Conservation (phyloP, 2,888 invertebrate genomes). For the Sturmia bella region DNA sequence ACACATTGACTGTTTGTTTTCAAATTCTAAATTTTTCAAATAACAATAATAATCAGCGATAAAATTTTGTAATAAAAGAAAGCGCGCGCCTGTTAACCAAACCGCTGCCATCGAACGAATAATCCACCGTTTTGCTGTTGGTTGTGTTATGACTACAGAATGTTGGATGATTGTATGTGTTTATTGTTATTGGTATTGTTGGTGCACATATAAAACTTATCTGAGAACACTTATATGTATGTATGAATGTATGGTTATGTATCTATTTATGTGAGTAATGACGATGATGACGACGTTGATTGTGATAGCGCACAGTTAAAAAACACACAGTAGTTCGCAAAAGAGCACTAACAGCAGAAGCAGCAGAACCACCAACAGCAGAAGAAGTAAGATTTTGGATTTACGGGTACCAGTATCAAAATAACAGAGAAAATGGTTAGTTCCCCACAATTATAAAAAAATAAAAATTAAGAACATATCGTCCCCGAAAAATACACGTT, state of each 20-base stretch:
- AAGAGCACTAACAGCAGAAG: conserved; percentile 70
- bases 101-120: conserved; percentile 83
- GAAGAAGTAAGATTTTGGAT: conserved; percentile 67
- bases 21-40: conserved; percentile 72
- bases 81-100: conserved; percentile 82
- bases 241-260: conserved; percentile 7
- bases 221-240: conserved; percentile 28
- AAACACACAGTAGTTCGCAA: conserved; percentile 60
- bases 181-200: conserved; percentile 56
- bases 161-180: conserved; percentile 69
- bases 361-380: conserved; percentile 65
- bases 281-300: conserved; percentile 66
- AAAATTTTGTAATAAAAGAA: conserved; percentile 81
- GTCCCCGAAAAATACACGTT: conserved; percentile 39
- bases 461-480: conserved; percentile 33
- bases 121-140: conserved; percentile 82
- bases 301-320: conserved; percentile 67
- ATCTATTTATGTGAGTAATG: conserved; percentile 50
- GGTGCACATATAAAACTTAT: conserved; percentile 22
- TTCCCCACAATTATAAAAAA: conserved; percentile 26
- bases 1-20: conserved; percentile 57
- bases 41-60: conserved; percentile 80
- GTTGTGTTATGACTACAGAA: conserved; percentile 81
- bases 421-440: conserved; percentile 39
- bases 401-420: conserved; percentile 35